phyloP scores from a whole-genome alignment of 2,888 invertebrate genomes.

The Orchestes rusci region DNA sequence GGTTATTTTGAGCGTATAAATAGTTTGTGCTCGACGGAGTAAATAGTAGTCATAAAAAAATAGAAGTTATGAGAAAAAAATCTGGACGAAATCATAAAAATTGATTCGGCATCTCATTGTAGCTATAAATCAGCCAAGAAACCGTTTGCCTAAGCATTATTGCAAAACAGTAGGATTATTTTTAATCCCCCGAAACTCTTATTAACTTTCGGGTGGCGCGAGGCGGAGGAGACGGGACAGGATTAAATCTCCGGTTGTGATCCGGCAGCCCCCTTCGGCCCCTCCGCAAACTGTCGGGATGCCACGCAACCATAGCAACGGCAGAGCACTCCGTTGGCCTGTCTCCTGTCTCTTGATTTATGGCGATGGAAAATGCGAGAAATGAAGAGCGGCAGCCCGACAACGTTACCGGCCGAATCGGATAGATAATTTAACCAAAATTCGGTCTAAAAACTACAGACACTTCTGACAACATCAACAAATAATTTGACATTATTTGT shows the following conservation, averaged over 20 bases:
- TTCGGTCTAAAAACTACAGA: no score
- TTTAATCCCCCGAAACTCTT: constrained; percentile 47
- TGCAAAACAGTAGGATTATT: constrained; percentile 47
- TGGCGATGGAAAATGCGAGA: constrained; percentile 49
- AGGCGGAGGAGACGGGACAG: constrained; percentile 34
- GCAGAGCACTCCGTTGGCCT: constrained; percentile 44
- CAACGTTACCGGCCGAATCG: no score
- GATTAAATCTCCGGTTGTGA: constrained; percentile 46
- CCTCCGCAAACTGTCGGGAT: constrained; percentile 43
- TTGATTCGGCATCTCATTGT: constrained; percentile 14
- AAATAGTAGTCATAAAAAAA: no score
- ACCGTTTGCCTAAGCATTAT: constrained; percentile 38
- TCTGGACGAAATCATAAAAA: no score
- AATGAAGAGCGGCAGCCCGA: constrained; percentile 45
- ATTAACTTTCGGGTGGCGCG: constrained; percentile 43
- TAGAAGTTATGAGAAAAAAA: no score
- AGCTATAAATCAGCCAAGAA: constrained; percentile 21
- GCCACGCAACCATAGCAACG: constrained; percentile 48
- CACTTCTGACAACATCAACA: no score
- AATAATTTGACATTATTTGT: no score
- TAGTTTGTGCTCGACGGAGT: no score
- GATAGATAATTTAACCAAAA: no score
- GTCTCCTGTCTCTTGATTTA: constrained; percentile 49
- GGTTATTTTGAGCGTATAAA: no score
- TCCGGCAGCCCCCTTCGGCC: constrained; percentile 30